These are phyloP conservation scores for Calliphora vicina DNA, from an alignment of 1,140 invertebrate species.

Conservation along the genomic window DNA sequence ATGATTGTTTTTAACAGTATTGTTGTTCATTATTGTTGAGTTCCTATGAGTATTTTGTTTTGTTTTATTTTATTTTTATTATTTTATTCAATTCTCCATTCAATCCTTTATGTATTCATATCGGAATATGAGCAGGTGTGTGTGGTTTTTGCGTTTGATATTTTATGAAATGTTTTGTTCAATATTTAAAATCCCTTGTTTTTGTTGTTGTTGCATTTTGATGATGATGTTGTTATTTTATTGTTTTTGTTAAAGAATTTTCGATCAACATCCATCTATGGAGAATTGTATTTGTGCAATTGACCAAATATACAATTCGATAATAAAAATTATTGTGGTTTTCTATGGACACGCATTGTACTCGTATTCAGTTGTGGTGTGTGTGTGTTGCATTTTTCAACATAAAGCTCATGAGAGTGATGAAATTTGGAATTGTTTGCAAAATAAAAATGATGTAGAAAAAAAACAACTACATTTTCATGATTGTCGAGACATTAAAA, in stretches of 20 bases:
- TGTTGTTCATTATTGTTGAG: too few relatives aligned
- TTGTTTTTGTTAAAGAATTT: conserved; percentile 15
- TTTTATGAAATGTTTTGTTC: neutral
- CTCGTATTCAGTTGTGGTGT: neutral
- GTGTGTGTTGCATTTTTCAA: neutral
- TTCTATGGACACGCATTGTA: conserved; percentile 11
- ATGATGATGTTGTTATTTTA: neutral
- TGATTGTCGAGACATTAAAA: conserved; percentile 30
- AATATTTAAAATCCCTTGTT: neutral
- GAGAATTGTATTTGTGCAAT: neutral
- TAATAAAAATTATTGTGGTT: conserved; percentile 22
- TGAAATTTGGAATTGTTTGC: neutral
- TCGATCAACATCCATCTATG: neutral
- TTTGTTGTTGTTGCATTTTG: conserved; percentile 29
- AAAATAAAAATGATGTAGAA: neutral
- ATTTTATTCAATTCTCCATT: too few relatives aligned
- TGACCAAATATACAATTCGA: conserved; percentile 8
- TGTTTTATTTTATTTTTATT: too few relatives aligned
- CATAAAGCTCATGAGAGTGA: neutral
- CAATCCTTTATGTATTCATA: too few relatives aligned
- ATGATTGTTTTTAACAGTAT: too few relatives aligned
- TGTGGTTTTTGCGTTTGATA: conserved; percentile 24
- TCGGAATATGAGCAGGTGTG: conserved; percentile 5
- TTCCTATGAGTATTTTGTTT: too few relatives aligned
- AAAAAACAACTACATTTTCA: neutral